These are phyloP conservation scores for Isoperla grammatica DNA, from an alignment of 2,888 invertebrate species.

Conservation along the genomic window DNA sequence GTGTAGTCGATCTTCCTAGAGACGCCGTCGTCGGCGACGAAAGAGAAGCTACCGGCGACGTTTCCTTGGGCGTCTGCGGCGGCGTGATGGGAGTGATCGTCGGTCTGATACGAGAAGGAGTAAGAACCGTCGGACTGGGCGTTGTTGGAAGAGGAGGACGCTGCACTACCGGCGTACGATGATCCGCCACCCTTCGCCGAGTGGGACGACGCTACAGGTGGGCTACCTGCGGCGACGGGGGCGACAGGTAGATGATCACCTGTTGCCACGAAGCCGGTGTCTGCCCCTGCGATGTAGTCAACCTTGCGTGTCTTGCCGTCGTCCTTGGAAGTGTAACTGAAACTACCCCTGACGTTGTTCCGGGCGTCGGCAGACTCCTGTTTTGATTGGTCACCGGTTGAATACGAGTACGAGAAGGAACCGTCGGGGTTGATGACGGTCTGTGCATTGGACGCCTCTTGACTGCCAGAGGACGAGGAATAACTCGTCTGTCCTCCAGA, in stretches of 20 bases:
- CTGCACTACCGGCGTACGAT: not conserved
- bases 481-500: no score
- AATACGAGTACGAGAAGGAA: constrained; percentile 30
- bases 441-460: constrained; percentile 30
- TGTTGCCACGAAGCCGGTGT: not conserved
- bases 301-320: constrained; percentile 30
- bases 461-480: not conserved
- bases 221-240: constrained; percentile 12
- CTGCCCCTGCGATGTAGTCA: constrained; percentile 24
- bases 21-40: constrained; percentile 33
- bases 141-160: not conserved
- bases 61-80: constrained; percentile 39
- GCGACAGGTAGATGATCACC: constrained; percentile 33
- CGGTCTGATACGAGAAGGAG: constrained; percentile 39
- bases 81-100: constrained; percentile 40
- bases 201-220: no score
- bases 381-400: constrained; percentile 29
- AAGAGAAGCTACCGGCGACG: constrained; percentile 33
- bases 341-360: constrained; percentile 34
- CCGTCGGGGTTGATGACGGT: constrained; percentile 14
- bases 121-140: constrained; percentile 34
- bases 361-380: constrained; percentile 28
- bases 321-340: constrained; percentile 33
- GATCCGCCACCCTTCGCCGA: no score
- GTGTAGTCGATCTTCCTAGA: constrained; percentile 29